These are phyloP conservation scores for Augochlorella aurata DNA, from an alignment of 2,888 invertebrate species.

Conservation along the genomic window DNA sequence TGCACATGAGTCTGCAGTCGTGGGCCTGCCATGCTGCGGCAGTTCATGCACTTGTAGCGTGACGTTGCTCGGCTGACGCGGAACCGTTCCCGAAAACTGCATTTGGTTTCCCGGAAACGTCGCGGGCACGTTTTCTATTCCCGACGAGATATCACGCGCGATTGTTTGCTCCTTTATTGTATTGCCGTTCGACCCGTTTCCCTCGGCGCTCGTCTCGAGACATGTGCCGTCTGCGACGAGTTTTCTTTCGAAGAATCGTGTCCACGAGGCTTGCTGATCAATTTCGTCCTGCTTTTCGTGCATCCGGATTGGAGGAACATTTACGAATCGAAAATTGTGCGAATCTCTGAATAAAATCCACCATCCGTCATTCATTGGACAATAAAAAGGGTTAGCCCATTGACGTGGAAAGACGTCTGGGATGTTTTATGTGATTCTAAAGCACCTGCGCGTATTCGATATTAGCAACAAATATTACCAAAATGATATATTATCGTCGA, in stretches of 20 bases:
- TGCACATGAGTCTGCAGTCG: not conserved
- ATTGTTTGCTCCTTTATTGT: slow-evolving; percentile 49
- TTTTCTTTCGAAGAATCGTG: not conserved
- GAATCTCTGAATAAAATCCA: too few species aligned
- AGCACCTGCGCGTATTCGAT: too few species aligned
- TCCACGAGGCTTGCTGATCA: not conserved
- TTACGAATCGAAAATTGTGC: not conserved
- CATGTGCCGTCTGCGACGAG: not conserved
- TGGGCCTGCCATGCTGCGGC: not conserved
- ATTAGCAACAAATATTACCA: too few species aligned
- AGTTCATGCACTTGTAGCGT: not conserved
- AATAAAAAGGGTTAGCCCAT: too few species aligned
- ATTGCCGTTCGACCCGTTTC: slow-evolving; percentile 29
- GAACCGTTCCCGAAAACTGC: slow-evolving; percentile 2
- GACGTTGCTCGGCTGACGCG: not conserved
- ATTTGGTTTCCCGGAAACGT: slow-evolving; percentile 6
- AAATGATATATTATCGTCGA: too few species aligned
- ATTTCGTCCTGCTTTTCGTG: not conserved
- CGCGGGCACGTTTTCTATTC: slow-evolving; percentile 5
- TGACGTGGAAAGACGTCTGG: too few species aligned
- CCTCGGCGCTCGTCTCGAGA: not conserved
- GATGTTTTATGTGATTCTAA: too few species aligned
- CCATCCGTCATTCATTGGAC: too few species aligned
- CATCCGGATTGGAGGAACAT: not conserved
- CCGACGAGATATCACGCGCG: slow-evolving; percentile 22